Evolutionary conservation across 2,888 invertebrate species (phyloP), one percentile per base, ranked within the genome.

Genomic region (Perithous albicinctus): DNA sequence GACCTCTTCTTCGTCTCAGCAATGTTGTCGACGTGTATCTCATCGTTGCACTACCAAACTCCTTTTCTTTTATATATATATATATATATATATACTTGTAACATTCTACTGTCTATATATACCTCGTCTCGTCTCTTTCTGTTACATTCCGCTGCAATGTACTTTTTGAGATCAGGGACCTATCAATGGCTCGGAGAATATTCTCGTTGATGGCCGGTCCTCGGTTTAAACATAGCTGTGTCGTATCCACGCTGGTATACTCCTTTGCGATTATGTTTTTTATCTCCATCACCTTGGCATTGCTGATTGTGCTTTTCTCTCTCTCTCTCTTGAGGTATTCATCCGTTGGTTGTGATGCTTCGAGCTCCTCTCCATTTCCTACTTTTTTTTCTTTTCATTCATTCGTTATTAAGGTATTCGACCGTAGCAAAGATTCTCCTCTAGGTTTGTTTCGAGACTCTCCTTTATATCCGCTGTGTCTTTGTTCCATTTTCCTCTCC

Each of bases 301-400:
- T 54, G 70, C 78, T 78, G 78, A 82, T 82, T 82, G 82, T 46
- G 64, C 78, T 56, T 77, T 77, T 75, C 66, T 54, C 63, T 67
- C 46, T 32, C 20, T 69, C 48, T 64, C 56, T 75, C 70, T 18
- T 23, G 32, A 48, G 61, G 63, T 66, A 75, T 78, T 82, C 81
- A 82, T 69, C 59, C 70, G 69, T 41, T 41, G 26, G 20, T 69
- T 48, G 67, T 63, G 61, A 78, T 73, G 64, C 81, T 81, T 48
- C 15, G 38, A 59, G 38, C 29, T 70, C 46, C 26, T 41, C 48
- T 64, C 43, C 46, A 59, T 41, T 29, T 70, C 43, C 51, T 29
- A 29, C 32, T n/a, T 32, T 54, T 35, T 38, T 61, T 70, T 74
- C 63, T 41, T 46, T 54, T 73, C 69, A 61, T 54, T 63, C 73